Base-by-base conservation (phyloP, 2,888 invertebrate species). In the Drosophila antonietae region DNA sequence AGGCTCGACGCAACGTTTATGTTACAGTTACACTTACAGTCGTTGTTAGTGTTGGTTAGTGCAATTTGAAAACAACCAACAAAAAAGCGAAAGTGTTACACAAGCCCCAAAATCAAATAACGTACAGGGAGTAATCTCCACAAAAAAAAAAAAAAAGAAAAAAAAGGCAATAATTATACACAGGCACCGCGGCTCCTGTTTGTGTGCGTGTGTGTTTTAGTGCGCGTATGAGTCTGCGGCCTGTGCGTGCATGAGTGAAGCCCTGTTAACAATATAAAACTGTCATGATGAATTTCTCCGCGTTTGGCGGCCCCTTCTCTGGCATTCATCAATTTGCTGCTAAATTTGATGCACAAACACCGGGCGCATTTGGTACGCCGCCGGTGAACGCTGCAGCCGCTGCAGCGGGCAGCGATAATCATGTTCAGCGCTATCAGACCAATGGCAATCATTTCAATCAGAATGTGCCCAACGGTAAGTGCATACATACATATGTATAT, bases 371-470 rank as follows among this genome's bases (percentile, higher is more conserved):
- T 77, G 89, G 91, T 52, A 91, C 92, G 80, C 92, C 93, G 75
- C 90, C 92, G 66, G 91, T 91, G 60, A 90, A 91, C 72, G 86
- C 90, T 60, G 87, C 89, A 51, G 91, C 83, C 70, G 86, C 89
- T 64, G 87, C 89, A 56, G 91, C 83, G 69, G 74, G 86, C 56
- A 81, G 78, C 68, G 90, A 90, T 75, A 92, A 93, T 90, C 93
- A 93, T 91, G 89, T 91, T 75, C 93, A 93, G 77, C 92, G 93
- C 73, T 93, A 93, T 90, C 93, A 93, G 80, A 92, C 92, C 76
- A 93, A 93, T 88, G 92, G 92, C 81, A 93, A 93, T 90, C 93
- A 93, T 82, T 93, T 93, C 81, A 92, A 93, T 85, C 93, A 93
- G 86, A 93, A 92, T 90, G 89, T 90, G 66, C 91, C 92, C 80